These are phyloP conservation scores for Odontamblyopus lacepedii DNA, from an alignment of 2,797 vertebrate species.

Conservation along the genomic window DNA sequence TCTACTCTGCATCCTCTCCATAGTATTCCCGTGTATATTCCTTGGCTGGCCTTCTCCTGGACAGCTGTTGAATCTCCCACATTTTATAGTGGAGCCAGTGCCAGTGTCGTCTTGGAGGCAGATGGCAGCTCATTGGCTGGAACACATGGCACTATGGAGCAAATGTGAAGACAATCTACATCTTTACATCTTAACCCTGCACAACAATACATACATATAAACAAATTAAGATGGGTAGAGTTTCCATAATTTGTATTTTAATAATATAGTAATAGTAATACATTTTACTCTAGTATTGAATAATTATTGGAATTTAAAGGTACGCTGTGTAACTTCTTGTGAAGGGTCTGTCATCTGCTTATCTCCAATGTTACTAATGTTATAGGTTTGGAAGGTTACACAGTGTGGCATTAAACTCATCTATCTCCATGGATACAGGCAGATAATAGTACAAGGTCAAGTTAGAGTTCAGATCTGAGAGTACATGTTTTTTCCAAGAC, in stretches of 20 bases:
- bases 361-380: no score
- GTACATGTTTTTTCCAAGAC: no score
- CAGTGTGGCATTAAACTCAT: no score
- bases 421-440: no score
- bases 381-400: no score
- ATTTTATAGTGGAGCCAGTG: conserved; percentile 60
- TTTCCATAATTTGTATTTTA: background rate
- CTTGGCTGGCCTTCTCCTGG: conserved; percentile 53
- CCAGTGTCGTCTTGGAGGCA: conserved; percentile 67
- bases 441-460: no score
- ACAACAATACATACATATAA: conserved; percentile 7
- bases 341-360: no score
- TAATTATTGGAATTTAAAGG: no score
- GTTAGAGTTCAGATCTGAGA: no score
- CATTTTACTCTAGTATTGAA: no score
- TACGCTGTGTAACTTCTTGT: no score
- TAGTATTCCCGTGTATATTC: conserved; percentile 41
- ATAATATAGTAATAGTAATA: background rate
- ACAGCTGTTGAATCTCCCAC: conserved; percentile 70
- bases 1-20: conserved; percentile 35
- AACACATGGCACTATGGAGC: conserved; percentile 68
- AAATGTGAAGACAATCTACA: conserved; percentile 40
- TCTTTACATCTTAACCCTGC: conserved; percentile 1
- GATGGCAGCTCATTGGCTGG: conserved; percentile 63
- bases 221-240: conserved; percentile 5